phyloP scores from a whole-genome alignment of 53 echinoderm and acorn worm species.

The Echinarachnius parma region DNA sequence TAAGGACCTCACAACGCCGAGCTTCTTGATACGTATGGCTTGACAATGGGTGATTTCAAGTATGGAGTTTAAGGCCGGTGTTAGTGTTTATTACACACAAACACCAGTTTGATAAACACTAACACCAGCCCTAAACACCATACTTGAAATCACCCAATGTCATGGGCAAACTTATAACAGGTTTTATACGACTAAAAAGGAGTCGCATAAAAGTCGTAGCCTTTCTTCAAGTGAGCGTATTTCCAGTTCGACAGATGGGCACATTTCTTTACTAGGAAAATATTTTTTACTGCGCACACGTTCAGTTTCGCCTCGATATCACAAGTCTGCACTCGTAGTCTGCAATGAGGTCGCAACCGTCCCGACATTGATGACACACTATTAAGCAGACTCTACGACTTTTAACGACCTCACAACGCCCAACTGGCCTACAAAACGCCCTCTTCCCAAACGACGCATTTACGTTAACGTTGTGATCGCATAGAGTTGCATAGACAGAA shows the following conservation, averaged over 20 bases:
- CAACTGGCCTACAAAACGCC: too few species aligned
- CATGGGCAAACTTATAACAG: slow-evolving; percentile 19
- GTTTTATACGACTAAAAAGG: too few species aligned
- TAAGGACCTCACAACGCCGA: slow-evolving; percentile 12
- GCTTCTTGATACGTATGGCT: background rate
- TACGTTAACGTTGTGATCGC: too few species aligned
- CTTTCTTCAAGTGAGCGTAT: slow-evolving; percentile 3
- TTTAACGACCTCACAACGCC: slow-evolving; percentile 15
- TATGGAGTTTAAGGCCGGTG: too few species aligned
- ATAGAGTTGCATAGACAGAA: too few species aligned
- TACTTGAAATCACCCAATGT: too few species aligned
- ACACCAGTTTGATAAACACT: too few species aligned
- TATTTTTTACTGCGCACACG: slow-evolving; percentile 18
- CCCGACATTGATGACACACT: background rate
- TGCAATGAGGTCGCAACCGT: slow-evolving; percentile 11
- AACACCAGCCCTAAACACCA: too few species aligned
- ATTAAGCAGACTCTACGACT: slow-evolving; percentile 1
- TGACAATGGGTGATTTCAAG: too few species aligned
- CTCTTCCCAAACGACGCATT: too few species aligned
- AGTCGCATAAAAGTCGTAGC: background rate
- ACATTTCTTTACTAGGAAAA: too few species aligned
- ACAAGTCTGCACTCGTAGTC: background rate
- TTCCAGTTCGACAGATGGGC: background rate
- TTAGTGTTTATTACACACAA: too few species aligned
- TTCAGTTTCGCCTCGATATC: background rate